Percentiles rank a stretch among this genome's conserved stretches.
phyloP scores from a whole-genome alignment of 2,113 vertebrate species.

The Calyptommatus sinebrachiatus region DNA sequence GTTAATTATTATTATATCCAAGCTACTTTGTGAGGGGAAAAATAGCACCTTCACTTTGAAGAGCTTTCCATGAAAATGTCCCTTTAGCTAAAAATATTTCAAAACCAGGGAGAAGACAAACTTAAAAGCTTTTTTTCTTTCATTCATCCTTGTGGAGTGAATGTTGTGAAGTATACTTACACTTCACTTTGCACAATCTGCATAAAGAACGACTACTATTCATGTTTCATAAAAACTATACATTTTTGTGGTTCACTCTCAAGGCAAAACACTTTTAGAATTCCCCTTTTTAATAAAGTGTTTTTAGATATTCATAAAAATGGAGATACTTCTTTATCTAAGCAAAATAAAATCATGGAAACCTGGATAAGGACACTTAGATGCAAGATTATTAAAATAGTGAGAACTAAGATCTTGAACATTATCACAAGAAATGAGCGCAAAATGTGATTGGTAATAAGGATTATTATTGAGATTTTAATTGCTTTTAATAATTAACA shows the following conservation, averaged over 20 bases:
- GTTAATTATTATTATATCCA: conserved; percentile 6
- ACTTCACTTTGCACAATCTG: too few relatives aligned
- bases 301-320: too few relatives aligned
- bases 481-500: background rate
- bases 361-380: background rate
- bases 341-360: background rate
- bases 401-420: background rate
- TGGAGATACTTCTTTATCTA: background rate
- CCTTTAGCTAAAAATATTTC: background rate
- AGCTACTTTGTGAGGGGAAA: background rate
- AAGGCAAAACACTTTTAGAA: too few relatives aligned
- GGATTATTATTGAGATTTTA: background rate
- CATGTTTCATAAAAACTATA: too few relatives aligned
- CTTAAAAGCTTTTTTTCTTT: background rate
- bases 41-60: background rate
- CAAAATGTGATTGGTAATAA: background rate
- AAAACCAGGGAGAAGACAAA: background rate
- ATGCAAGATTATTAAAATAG: background rate
- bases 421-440: background rate
- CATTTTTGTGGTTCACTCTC: too few relatives aligned
- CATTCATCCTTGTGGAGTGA: background rate
- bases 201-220: too few relatives aligned
- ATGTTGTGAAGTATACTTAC: background rate
- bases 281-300: too few relatives aligned
- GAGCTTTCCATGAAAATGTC: background rate